phyloP scores from a whole-genome alignment of 1,140 invertebrate species.

The Teleopsis dalmanni region DNA sequence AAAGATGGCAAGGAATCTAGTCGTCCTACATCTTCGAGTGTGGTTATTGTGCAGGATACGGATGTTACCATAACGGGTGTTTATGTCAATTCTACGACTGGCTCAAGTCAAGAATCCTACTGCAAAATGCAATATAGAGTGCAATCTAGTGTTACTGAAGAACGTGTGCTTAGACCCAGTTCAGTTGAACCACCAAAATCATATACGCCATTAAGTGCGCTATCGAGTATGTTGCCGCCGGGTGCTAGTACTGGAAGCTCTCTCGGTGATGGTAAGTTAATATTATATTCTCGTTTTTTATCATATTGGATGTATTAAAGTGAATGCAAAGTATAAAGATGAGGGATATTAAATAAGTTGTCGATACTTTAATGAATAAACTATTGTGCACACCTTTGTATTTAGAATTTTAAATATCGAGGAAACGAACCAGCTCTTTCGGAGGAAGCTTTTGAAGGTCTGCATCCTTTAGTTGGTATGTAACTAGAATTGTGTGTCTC shows the following conservation, averaged over 20 bases:
- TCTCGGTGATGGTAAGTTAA: constrained; percentile 31
- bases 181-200: constrained; percentile 70
- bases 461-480: too few species aligned
- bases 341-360: neutral
- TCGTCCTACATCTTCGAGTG: constrained; percentile 46
- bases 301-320: neutral
- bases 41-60: constrained; percentile 71
- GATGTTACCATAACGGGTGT: constrained; percentile 80
- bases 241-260: constrained; percentile 46
- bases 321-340: neutral
- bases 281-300: neutral
- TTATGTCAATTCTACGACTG: constrained; percentile 65
- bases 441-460: too few species aligned
- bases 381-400: too few species aligned
- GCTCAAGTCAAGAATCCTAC: constrained; percentile 69
- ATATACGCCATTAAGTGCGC: constrained; percentile 75
- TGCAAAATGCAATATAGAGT: constrained; percentile 73
- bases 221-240: constrained; percentile 79
- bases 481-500: too few species aligned
- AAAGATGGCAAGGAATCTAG: constrained; percentile 40
- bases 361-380: too few species aligned
- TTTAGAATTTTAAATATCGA: too few species aligned
- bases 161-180: constrained; percentile 54
- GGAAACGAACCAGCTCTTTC: too few species aligned
- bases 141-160: constrained; percentile 43